A percentile compares a stretch with the other conserved stretches of the same genome.
Evolutionary conservation across 2,888 invertebrate species (phyloP).

Genomic region (Agrilus cyanescens): DNA sequence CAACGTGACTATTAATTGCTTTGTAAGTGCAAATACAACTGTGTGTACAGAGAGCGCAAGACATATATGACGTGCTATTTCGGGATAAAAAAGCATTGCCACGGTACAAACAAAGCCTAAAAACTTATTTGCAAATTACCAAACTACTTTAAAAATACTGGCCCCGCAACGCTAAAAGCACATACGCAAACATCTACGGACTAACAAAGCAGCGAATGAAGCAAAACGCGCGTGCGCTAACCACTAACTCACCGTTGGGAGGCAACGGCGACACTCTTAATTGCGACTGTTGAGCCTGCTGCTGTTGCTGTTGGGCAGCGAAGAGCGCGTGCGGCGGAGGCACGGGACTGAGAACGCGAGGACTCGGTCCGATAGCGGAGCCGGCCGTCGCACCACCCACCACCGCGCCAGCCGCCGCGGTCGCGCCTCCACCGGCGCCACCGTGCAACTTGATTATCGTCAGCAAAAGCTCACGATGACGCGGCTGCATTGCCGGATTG

Average conservation of each 20-base stretch:
- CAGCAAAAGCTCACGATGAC: slow-evolving; percentile 59
- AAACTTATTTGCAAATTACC: no score
- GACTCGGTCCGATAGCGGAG: slow-evolving; percentile 32
- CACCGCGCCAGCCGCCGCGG: slow-evolving; percentile 6
- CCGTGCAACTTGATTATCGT: slow-evolving; percentile 50
- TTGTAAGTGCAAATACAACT: no score
- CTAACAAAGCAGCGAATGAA: slow-evolving; percentile 3
- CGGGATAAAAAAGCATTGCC: no score
- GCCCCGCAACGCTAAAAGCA: no score
- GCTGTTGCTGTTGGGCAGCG: slow-evolving; percentile 37
- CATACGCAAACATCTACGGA: neutral
- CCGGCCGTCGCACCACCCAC: slow-evolving; percentile 9
- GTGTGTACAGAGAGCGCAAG: no score
- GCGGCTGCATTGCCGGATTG: slow-evolving; percentile 61
- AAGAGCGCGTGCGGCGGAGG: slow-evolving; percentile 33
- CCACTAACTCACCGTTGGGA: slow-evolving; percentile 40
- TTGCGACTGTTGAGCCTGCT: slow-evolving; percentile 37
- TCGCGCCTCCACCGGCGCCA: slow-evolving; percentile 7
- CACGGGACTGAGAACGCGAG: slow-evolving; percentile 32
- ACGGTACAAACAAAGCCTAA: no score
- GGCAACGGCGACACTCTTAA: slow-evolving; percentile 52
- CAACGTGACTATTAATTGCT: no score
- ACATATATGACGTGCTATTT: no score
- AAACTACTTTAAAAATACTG: no score
- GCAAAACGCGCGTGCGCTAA: slow-evolving; percentile 1